Evolutionary conservation across 2,888 invertebrate genomes (phyloP), one percentile per base, ranked within the genome.

Genomic region (Drosophila pegasa): DNA sequence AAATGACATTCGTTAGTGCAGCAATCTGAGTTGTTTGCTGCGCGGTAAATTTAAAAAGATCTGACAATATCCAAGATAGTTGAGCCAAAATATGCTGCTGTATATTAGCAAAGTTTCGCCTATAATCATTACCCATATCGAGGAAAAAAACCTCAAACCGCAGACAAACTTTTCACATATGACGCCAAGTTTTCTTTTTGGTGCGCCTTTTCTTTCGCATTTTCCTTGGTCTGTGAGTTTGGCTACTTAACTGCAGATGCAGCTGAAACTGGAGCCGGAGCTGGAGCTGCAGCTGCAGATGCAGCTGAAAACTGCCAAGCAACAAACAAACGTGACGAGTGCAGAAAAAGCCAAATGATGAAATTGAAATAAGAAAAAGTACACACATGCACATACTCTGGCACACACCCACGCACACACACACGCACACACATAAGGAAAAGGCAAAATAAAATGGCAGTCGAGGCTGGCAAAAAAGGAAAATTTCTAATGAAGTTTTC

Each of bases 401-500:
- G 12, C 41, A 40, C 55, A 47, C 45, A 38, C 9, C 29, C 20
- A 64, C 20, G 43, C 43, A 67, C 22, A 35, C 25, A 35, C 12
- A 58, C 31, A 37, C 27, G 31, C 18, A 48, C 37, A 41, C 38
- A 57, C 12, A 18, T 7, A 40, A 22, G 55, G 63, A 61, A 71
- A 63, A 66, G 68, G 70, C 66, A 58, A 77, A 70, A 70, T 59
- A 63, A 76, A 77, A 75, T 78, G 72, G 68, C 71, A 77, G 68
- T 54, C 62, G 51, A 67, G 72, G 64, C 78, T 58, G 47, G 58
- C 33, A 54, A 51, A 62, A 65, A 67, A 70, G 66, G 56, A 81
- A 85, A 74, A 80, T 85, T 86, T 83, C 85, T 85, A 85, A 85
- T 85, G 88, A 88, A 85, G 85, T 88, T 85, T 85, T 88, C 84